phyloP scores from a whole-genome alignment of 2,113 vertebrate genomes.

The Corythornis cristatus region DNA sequence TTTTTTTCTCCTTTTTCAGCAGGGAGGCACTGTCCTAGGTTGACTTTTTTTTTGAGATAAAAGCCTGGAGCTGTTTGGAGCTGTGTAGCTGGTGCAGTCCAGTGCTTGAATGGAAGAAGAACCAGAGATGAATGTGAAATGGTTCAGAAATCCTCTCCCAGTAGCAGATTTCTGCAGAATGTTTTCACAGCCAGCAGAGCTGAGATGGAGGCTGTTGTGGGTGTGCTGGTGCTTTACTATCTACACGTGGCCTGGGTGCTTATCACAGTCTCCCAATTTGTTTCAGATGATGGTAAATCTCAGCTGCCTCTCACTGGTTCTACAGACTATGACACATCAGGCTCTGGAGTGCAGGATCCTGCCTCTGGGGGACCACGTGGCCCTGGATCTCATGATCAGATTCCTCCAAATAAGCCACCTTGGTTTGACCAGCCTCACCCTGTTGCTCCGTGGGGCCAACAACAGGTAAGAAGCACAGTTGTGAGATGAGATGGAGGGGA shows the following conservation, averaged over 20 bases:
- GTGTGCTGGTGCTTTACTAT: not conserved
- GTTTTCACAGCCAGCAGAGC: not conserved
- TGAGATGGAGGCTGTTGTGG: not conserved
- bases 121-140: not conserved
- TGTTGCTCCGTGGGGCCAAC: constrained; percentile 87
- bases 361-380: constrained; percentile 77
- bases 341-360: constrained; percentile 80
- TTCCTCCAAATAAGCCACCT: constrained; percentile 85
- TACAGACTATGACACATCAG: constrained; percentile 83
- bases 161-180: not conserved
- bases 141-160: not conserved
- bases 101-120: not conserved
- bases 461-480: constrained; percentile 71
- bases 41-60: not conserved
- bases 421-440: constrained; percentile 95
- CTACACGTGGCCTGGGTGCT: accelerated
- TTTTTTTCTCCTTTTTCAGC: not conserved
- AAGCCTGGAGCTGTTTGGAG: not conserved
- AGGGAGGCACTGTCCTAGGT: not conserved
- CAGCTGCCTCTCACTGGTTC: constrained; percentile 82
- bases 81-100: not conserved
- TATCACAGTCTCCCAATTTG: not conserved
- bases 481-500: not conserved
- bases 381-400: constrained; percentile 83
- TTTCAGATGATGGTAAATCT: constrained; percentile 88